A percentile compares a stretch with the other conserved stretches of the same genome.
Conservation (phyloP, 1,140 invertebrate species). For the Caerostris darwini region DNA sequence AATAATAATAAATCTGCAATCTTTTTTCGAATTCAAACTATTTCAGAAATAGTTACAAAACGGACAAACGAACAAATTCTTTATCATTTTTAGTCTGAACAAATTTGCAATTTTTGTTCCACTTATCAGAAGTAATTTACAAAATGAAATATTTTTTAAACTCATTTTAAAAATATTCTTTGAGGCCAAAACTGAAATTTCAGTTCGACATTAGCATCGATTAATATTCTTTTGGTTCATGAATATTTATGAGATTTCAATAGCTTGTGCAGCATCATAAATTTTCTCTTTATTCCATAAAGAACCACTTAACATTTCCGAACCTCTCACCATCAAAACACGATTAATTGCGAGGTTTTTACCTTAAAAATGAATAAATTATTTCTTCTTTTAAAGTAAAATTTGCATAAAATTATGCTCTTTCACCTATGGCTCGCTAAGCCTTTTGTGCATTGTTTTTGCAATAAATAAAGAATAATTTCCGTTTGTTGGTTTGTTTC, state of each 20-base stretch:
- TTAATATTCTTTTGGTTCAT: background rate
- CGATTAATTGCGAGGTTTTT: constrained; percentile 23
- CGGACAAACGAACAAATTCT: too few species aligned
- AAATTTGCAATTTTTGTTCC: too few species aligned
- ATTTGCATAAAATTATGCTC: background rate
- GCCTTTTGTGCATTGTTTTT: background rate
- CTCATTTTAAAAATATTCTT: background rate
- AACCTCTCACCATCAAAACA: constrained; percentile 13
- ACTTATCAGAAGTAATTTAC: too few species aligned
- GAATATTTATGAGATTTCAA: constrained; percentile 33
- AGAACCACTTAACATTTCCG: background rate
- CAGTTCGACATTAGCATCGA: constrained; percentile 9
- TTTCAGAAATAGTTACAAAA: too few species aligned
- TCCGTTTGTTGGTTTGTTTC: background rate
- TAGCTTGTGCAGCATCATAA: background rate
- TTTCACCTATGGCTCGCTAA: background rate
- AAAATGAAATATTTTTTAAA: too few species aligned
- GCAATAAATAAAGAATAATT: background rate
- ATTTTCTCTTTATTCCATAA: background rate
- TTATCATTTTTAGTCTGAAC: too few species aligned
- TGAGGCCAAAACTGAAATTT: background rate
- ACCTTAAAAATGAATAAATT: background rate
- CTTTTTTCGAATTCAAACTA: too few species aligned
- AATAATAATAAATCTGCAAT: too few species aligned
- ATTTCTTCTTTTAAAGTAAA: background rate